These are phyloP conservation scores for Cheilosia vulpina DNA, from an alignment of 2,888 invertebrate genomes.

Conservation along the genomic window DNA sequence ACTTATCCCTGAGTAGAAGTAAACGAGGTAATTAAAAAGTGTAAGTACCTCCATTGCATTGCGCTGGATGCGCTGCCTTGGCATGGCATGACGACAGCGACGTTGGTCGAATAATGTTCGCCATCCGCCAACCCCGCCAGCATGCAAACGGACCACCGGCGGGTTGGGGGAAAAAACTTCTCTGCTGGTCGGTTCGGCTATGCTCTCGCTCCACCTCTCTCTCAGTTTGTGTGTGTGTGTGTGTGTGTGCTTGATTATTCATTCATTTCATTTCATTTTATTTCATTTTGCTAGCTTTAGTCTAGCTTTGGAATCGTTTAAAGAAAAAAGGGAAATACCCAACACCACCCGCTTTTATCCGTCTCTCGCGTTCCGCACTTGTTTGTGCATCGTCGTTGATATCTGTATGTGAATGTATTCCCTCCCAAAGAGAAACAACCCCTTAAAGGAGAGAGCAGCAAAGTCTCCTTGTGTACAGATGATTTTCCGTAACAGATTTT, in stretches of 20 bases:
- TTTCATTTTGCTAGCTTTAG: slow-evolving; percentile 72
- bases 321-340: slow-evolving; percentile 40
- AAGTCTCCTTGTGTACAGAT: slow-evolving; percentile 55
- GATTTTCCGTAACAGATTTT: slow-evolving; percentile 74
- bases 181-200: slow-evolving; percentile 43
- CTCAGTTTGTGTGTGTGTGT: not conserved
- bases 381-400: slow-evolving; percentile 55
- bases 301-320: slow-evolving; percentile 72
- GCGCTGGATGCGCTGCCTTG: slow-evolving; percentile 27
- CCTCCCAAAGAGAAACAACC: slow-evolving; percentile 1
- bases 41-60: slow-evolving; percentile 75
- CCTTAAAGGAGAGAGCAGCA: slow-evolving; percentile 26
- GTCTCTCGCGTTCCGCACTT: not conserved
- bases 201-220: slow-evolving; percentile 13
- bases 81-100: slow-evolving; percentile 8
- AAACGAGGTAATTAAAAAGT: slow-evolving; percentile 78
- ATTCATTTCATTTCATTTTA: slow-evolving; percentile 75
- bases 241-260: slow-evolving; percentile 75
- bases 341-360: slow-evolving; percentile 1
- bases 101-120: slow-evolving; percentile 32
- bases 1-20: slow-evolving; percentile 78
- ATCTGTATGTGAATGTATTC: slow-evolving; percentile 48
- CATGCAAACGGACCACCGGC: slow-evolving; percentile 1
- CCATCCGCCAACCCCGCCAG: not conserved
- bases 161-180: not conserved